phyloP scores from a whole-genome alignment of 53 echinoderm and acorn worm genomes.

The Actinopyga echinites region DNA sequence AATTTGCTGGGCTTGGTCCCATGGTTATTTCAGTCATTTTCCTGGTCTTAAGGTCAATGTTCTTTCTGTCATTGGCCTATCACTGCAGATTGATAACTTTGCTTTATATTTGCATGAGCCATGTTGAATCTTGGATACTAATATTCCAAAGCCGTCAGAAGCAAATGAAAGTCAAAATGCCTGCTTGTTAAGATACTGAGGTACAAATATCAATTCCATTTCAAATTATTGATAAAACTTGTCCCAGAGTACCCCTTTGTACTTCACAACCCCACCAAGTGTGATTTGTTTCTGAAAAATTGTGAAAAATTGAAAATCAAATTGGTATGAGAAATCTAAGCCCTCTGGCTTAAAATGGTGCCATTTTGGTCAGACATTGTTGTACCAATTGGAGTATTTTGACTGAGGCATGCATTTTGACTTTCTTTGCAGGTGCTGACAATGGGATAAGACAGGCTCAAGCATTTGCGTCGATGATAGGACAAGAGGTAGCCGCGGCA shows the following conservation, averaged over 20 bases:
- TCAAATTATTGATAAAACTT: not conserved
- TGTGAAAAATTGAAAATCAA: too few species aligned
- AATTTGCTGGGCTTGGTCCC: too few species aligned
- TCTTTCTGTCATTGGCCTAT: too few species aligned
- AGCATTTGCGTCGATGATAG: slow-evolving; percentile 93
- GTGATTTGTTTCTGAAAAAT: not conserved
- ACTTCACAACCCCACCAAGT: not conserved
- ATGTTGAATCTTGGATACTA: too few species aligned
- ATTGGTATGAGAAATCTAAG: too few species aligned
- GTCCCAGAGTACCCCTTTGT: not conserved
- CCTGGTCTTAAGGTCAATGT: too few species aligned
- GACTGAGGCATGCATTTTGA: slow-evolving; percentile 76
- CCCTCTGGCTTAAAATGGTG: too few species aligned
- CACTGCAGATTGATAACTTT: too few species aligned
- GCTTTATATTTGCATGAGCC: too few species aligned
- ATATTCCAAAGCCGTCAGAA: slow-evolving; percentile 28
- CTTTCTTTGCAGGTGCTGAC: slow-evolving; percentile 61
- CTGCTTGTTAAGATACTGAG: slow-evolving; percentile 41
- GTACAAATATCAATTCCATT: not conserved
- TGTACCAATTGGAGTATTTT: not conserved
- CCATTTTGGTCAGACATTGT: too few species aligned
- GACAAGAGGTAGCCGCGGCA: slow-evolving; percentile 94
- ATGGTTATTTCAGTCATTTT: too few species aligned
- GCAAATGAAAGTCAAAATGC: slow-evolving; percentile 72
- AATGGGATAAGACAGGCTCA: slow-evolving; percentile 94